Evolutionary conservation across 2,113 vertebrate genomes (phyloP), one percentile per base, ranked within the genome.

Genomic region (Camelus dromedarius): DNA sequence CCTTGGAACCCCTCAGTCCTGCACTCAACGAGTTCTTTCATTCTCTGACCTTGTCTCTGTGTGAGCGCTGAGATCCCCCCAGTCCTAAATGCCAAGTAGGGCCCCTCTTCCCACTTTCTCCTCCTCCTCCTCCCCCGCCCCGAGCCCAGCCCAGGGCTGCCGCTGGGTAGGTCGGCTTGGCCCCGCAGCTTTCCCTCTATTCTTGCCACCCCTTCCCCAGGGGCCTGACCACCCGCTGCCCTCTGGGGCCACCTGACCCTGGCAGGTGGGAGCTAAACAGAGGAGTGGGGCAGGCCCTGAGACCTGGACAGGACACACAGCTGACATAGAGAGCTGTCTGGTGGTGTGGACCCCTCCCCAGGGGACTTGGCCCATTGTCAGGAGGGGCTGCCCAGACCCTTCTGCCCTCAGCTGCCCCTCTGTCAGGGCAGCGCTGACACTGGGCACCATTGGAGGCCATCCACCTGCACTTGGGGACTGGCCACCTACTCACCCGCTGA

Each of bases 391-490:
- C 50, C 35, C 26, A 62, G 10, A 67, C 26, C 9, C 24, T 16
- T 6, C 64, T 1, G 5, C 42, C 15, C 58, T 35, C 2, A 10
- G 56, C 62, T 22, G 9, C 42, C 46, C 42, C 16, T 19, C 58
- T n/a, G 24, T 22, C 30, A 26, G 60, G 20, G 24, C 35, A n/a
- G 24, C 0, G 3, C 18, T 46, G 30, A n/a, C 0, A 0, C 50
- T 6, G 0, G 15, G 35, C 48, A 67, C 26, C 1, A 8, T 3
- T 8, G 6, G 14, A 38, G 66, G 11, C 56, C 10, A 2, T 14
- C 38, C 6, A 5, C n/a, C 48, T 48, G 16, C 13, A 26, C 14
- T 28, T 3, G 0, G 32, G 28, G 24, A 32, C 62, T 4, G 12
- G 3, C 66, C 5, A 13, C 30, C 38, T 38, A 48, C 24, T 54